Evolutionary conservation across 2,888 invertebrate genomes (phyloP).

Genomic region (Aphelenchoides bicaudatus): DNA sequence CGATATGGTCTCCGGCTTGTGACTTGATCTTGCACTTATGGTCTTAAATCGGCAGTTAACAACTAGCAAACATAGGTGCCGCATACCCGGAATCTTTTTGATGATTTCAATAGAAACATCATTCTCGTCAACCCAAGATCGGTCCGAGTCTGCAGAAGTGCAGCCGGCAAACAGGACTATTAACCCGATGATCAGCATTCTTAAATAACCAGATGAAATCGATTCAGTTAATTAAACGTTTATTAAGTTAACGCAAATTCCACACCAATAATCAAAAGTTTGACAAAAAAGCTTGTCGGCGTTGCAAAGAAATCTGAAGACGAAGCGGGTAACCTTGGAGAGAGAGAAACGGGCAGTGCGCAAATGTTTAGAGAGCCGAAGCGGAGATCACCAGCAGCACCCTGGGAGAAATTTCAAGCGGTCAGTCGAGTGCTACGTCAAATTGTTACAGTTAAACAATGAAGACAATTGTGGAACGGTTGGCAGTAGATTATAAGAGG

Average conservation of each 20-base stretch:
- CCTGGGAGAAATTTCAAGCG: too few species aligned
- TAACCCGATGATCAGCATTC: neutral
- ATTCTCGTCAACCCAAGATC: slow-evolving; percentile 57
- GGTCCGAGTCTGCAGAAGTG: slow-evolving; percentile 36
- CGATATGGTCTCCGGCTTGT: slow-evolving; percentile 52
- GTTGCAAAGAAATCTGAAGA: too few species aligned
- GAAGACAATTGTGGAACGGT: neutral
- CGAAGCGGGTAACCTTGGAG: too few species aligned
- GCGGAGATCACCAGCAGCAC: too few species aligned
- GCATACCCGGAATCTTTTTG: slow-evolving; percentile 54
- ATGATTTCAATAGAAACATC: slow-evolving; percentile 59
- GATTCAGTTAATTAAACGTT: neutral
- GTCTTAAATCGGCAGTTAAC: slow-evolving; percentile 31
- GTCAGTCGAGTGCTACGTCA: too few species aligned
- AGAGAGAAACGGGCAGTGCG: too few species aligned
- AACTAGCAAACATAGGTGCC: neutral
- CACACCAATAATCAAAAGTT: neutral
- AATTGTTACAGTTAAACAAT: neutral
- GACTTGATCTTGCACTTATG: slow-evolving; percentile 54
- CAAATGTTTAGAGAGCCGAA: too few species aligned
- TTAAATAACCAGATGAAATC: too few species aligned
- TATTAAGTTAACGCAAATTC: neutral
- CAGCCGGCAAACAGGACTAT: slow-evolving; percentile 14
- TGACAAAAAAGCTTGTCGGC: too few species aligned
- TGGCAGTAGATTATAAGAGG: neutral